Evolutionary conservation across 2,113 vertebrate species (phyloP).

Genomic region (Trochalopteron elliotii): DNA sequence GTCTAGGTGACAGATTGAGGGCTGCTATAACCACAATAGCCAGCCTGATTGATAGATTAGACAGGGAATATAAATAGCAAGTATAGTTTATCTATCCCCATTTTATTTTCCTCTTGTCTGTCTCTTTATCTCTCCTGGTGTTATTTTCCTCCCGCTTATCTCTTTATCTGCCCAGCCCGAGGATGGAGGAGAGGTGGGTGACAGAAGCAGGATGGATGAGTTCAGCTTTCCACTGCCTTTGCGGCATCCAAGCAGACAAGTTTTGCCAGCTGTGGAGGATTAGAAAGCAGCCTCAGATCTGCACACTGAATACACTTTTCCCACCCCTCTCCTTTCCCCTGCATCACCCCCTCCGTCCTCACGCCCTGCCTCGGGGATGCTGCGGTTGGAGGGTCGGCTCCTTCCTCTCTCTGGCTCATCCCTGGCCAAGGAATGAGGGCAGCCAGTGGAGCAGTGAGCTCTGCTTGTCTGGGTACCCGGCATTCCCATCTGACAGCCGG

Average conservation of each 20-base stretch:
- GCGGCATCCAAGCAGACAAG: neutral
- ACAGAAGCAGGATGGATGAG: conserved; percentile 33
- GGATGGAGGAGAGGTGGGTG: neutral
- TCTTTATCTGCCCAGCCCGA: conserved; percentile 38
- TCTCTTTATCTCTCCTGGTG: conserved; percentile 64
- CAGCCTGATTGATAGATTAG: conserved; percentile 62
- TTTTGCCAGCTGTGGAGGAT: neutral
- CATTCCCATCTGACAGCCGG: neutral
- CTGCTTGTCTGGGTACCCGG: neutral
- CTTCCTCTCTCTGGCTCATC: neutral
- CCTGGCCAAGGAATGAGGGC: neutral
- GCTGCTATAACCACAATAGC: conserved; percentile 28
- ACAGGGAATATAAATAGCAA: conserved; percentile 66
- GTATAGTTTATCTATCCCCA: conserved; percentile 54
- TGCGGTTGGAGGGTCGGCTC: rapidly evolving
- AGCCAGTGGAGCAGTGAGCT: neutral
- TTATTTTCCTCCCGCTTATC: conserved; percentile 49
- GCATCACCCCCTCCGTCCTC: rapidly evolving
- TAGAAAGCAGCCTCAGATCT: neutral
- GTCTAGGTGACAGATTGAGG: conserved; percentile 58
- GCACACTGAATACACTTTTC: neutral
- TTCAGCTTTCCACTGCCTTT: neutral
- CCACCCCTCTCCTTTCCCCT: neutral
- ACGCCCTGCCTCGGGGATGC: neutral
- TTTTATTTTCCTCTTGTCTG: conserved; percentile 51